Conservation (phyloP, 2,888 invertebrate species). For the Erynnis tages region DNA sequence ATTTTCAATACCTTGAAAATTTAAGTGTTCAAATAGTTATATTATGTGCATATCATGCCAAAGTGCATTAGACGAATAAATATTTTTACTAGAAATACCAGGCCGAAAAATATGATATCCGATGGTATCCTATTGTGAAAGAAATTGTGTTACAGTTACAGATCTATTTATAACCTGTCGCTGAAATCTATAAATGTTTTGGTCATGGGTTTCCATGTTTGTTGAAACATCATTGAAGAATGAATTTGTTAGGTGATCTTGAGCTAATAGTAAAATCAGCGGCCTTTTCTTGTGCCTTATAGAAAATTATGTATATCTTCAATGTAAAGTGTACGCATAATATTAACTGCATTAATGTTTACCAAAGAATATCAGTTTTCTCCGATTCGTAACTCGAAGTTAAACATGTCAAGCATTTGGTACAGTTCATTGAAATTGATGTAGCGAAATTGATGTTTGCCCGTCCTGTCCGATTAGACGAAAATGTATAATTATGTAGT, state of each 20-base stretch:
- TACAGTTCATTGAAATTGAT: slow-evolving; percentile 16
- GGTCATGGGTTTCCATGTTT: too few species aligned
- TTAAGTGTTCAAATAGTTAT: too few species aligned
- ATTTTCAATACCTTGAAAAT: slow-evolving; percentile 3
- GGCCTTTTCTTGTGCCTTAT: slow-evolving; percentile 41
- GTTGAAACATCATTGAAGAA: too few species aligned
- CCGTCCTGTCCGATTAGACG: slow-evolving; percentile 53
- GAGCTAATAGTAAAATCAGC: slow-evolving; percentile 30
- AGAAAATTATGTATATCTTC: slow-evolving; percentile 4
- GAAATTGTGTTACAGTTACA: too few species aligned
- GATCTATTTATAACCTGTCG: too few species aligned
- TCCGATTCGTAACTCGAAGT: slow-evolving; percentile 18
- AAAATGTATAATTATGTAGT: slow-evolving; percentile 63
- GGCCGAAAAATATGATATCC: too few species aligned
- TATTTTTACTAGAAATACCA: too few species aligned
- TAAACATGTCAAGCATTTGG: slow-evolving; percentile 17
- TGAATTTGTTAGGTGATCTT: too few species aligned
- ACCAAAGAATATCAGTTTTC: slow-evolving; percentile 47
- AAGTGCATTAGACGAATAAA: too few species aligned
- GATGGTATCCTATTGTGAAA: too few species aligned
- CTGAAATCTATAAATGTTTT: not conserved
- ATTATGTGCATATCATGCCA: too few species aligned
- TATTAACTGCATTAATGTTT: slow-evolving; percentile 31
- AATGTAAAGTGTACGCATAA: slow-evolving; percentile 20
- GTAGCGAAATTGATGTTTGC: slow-evolving; percentile 33